Base-by-base conservation (phyloP, 2,888 invertebrate genomes). In the Drosophila ezoana region DNA sequence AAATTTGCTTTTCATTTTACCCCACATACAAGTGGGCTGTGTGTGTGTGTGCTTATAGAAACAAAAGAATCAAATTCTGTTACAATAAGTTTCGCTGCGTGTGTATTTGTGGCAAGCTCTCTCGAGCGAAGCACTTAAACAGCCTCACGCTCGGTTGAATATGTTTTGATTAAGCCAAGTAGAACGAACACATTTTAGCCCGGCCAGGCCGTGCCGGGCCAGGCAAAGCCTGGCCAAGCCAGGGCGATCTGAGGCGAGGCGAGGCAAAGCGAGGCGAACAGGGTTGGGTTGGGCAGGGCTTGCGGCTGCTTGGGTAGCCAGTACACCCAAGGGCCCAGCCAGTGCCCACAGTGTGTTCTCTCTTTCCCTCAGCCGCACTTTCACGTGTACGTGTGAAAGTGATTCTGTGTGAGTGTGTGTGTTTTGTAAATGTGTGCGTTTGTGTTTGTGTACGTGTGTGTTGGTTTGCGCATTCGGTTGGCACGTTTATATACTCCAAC, bases 151-250 rank as follows among this genome's bases (percentile, higher is more conserved):
- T 84, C 85, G 81, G 84, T 81, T 84, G 85, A 84, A 85, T 83
- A 85, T 84, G 85, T 84, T 84, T 84, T 85, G 85, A 84, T 84
- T 82, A 84, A 85, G 85, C 83, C 83, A 83, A 84, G 84, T 84
- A 83, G 83, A 84, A 84, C 81, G 83, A 83, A 84, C 83, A 83
- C 82, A 83, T 83, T 83, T 81, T 70, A 81, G 81, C 76, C 62
- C 45, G 47, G 57, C 72, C 58, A 43, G 48, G 38, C 48, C 49
- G 40, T 16, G 59, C 57, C 53, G 35, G 13, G 57, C 53, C 52
- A 20, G 14, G 61, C 57, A 53, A 10, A 38, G 41, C 16, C 56
- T 38, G 20, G 59, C 53, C 37, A 32, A 41, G 33, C 5, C 18
- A 49, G 28, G 16, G 37, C 28, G 44, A 6, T 0, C 35, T 8